Conservation (phyloP, 2,888 invertebrate genomes). For the Silvanus unidentatus region DNA sequence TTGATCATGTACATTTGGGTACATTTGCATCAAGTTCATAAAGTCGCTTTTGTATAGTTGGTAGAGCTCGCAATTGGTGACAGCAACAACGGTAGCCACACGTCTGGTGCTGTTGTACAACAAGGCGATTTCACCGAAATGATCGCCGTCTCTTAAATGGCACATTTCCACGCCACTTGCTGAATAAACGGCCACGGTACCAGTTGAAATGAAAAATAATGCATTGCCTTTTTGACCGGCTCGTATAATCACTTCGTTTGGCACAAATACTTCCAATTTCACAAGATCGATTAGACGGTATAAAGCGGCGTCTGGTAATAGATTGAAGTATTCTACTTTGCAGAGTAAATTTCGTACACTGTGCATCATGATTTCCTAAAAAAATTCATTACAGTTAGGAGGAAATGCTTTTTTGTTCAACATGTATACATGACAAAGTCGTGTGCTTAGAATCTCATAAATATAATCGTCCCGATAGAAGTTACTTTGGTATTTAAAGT, state of each 20-base stretch:
- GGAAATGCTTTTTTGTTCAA: not conserved
- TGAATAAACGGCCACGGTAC: not conserved
- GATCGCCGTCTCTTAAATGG: constrained; percentile 3
- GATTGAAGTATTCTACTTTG: not conserved
- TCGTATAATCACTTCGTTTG: not conserved
- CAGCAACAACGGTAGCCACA: not conserved
- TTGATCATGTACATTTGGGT: not conserved
- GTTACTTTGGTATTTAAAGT: not conserved
- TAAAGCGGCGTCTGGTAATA: not conserved
- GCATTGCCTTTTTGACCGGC: not conserved
- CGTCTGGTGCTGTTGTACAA: not conserved
- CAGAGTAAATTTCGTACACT: not conserved
- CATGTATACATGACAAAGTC: not conserved
- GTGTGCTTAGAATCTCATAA: not conserved
- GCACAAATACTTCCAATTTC: constrained; percentile 1
- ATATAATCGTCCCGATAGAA: not conserved
- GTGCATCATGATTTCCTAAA: not conserved
- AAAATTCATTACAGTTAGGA: not conserved
- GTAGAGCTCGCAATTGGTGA: not conserved
- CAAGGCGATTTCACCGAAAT: constrained; percentile 2
- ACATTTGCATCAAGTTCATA: not conserved
- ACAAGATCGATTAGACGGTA: not conserved
- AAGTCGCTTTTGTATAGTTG: constrained; percentile 1
- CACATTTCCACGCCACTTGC: not conserved
- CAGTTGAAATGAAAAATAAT: not conserved